Base-by-base conservation (phyloP, 2,113 vertebrate genomes). In the Bucco capensis region DNA sequence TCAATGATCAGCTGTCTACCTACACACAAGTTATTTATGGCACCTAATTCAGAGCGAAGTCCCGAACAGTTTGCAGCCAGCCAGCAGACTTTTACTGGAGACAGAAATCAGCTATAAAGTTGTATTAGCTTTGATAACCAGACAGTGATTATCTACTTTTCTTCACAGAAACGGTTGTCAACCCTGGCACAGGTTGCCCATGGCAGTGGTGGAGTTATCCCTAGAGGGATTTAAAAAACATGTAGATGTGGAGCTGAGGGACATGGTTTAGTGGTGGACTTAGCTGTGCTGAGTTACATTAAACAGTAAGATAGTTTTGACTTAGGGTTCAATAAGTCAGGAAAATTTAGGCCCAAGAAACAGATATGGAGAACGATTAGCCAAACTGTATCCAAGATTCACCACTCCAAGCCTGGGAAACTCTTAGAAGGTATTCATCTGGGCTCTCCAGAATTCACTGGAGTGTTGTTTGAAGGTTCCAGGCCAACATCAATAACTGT, bases 11-110 rank as follows among this genome's bases (percentile, higher is more conserved):
- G 73, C 77, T 78, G 53, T 17, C 83, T 91, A 91, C 86, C 88
- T 82, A 81, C 73, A 94, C 79, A 56, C 6, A 6, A 88, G 72
- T 90, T 81, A 94, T 83, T 95, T 96, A 86, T 17, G 37, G 83
- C 53, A 75, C 18, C 73, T 58, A 90, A 93, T 84, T 75, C 49
- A 88, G 75, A 90, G 54, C 62, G 88, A 74, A 86, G 80, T 90
- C 88, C 65, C 33, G 3, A 64, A 46, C 56, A n/a, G 46, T 9
- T 24, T 69, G 53, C 69, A 76, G 83, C 22, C 18, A 22, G 57
- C 83, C 76, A 74, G 49, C 71, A 87, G 66, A 82, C 57, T 88
- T 84, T 6, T 51, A 23, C 15, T 62, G 56, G 93, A 1, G 19
- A 54, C 67, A 92, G 51, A 67, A 73, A 84, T 30, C 83, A 64